A percentile compares a stretch with the other conserved stretches of the same genome.
These are phyloP conservation scores for Isichthys henryi DNA, from an alignment of 2,113 vertebrate genomes.

Conservation along the genomic window DNA sequence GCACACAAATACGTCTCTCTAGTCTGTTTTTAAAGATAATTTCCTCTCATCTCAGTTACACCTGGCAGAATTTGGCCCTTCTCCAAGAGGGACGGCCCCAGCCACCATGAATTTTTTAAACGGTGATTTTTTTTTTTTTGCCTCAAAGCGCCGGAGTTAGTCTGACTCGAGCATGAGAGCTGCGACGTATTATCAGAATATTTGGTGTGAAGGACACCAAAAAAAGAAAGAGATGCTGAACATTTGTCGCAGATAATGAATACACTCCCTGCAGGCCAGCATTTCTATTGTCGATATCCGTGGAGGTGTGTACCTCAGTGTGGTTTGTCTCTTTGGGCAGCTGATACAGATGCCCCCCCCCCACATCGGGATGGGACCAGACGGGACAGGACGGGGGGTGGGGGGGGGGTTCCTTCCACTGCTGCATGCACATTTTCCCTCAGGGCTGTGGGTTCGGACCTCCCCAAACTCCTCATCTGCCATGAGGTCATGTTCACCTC, in stretches of 20 bases:
- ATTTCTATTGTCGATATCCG: background rate
- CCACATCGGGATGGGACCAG: background rate
- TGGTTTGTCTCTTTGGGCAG: background rate
- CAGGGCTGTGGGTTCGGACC: too few relatives aligned
- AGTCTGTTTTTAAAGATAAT: background rate
- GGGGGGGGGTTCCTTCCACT: background rate
- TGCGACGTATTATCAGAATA: background rate
- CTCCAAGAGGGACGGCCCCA: constrained; percentile 5
- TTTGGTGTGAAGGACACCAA: background rate
- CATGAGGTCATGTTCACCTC: background rate
- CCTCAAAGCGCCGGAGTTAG: constrained; percentile 9
- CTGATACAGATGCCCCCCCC: background rate
- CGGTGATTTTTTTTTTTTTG: constrained; percentile 11
- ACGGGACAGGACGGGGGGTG: too few relatives aligned
- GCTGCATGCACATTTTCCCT: background rate
- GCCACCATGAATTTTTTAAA: constrained; percentile 18
- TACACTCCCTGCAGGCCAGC: background rate
- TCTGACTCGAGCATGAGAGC: background rate
- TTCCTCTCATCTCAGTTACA: constrained; percentile 30
- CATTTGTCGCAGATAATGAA: background rate
- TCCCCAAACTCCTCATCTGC: background rate
- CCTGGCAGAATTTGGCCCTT: background rate
- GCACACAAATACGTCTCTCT: background rate
- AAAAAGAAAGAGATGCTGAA: background rate
- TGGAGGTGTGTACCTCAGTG: background rate